A percentile compares a stretch with the other conserved stretches of the same genome.
These are phyloP conservation scores for Agonopterix alstromeriana DNA, from an alignment of 2,888 invertebrate genomes.

Conservation along the genomic window DNA sequence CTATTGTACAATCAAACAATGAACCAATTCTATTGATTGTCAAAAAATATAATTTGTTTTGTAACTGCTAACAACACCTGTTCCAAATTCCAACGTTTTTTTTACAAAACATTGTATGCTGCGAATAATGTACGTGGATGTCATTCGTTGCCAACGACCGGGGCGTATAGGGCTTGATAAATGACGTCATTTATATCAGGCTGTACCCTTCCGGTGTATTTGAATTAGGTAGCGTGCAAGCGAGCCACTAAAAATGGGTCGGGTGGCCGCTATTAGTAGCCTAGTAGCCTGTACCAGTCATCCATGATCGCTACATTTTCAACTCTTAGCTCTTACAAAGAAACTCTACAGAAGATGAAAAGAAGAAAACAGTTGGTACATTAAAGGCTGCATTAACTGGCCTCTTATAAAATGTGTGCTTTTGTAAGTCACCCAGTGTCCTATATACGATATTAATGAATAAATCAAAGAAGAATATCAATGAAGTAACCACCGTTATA, in stretches of 20 bases:
- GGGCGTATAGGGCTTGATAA: constrained; percentile 25
- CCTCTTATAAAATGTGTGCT: too few relatives aligned
- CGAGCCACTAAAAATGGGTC: neutral
- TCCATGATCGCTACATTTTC: too few relatives aligned
- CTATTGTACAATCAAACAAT: neutral
- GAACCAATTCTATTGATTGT: constrained; percentile 12
- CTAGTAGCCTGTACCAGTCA: neutral
- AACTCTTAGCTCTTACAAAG: too few relatives aligned
- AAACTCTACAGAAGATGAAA: too few relatives aligned
- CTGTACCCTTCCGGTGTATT: constrained; percentile 19
- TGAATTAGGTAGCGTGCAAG: neutral
- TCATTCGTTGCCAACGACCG: constrained; percentile 28
- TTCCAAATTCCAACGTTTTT: constrained; percentile 25
- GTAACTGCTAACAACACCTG: constrained; percentile 37
- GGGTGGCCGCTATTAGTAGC: neutral
- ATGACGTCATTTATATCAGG: constrained; percentile 36
- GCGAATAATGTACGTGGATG: constrained; percentile 18
- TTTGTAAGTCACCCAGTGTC: too few relatives aligned
- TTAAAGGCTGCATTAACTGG: too few relatives aligned
- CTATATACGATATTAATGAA: too few relatives aligned
- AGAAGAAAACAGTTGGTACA: too few relatives aligned
- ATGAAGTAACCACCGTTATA: too few relatives aligned
- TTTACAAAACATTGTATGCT: constrained; percentile 16
- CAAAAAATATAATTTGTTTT: constrained; percentile 23
- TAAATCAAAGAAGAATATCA: too few relatives aligned